Evolutionary conservation across 2,797 vertebrate genomes (phyloP), one percentile per base, ranked within the genome.

Genomic region (Glossophaga mutica): DNA sequence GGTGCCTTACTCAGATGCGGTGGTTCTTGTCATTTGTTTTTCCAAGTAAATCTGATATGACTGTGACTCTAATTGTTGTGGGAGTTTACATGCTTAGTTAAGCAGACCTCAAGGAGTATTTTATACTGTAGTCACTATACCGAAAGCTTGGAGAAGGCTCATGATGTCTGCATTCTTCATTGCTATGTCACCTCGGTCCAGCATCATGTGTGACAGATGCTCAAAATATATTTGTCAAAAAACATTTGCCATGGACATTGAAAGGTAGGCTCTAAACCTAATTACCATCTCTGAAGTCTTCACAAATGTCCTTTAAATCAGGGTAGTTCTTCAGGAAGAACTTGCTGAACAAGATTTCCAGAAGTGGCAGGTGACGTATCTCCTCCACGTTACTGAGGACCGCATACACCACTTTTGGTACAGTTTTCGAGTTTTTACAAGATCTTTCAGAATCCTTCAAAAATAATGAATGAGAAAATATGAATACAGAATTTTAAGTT

Each of bases 231-330:
- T 10, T 62, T 90, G 7, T 29, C 34, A 52, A 48, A 50, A 37
- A 90, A 71, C 42, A 68, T 2, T 24, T 29, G 1, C 34, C 16
- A 11, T 68, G 46, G 39, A 62, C 39, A 12, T 46, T 21, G 62
- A 94, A 92, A 83, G 7, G 7, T 24, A 34, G 37, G 2, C n/a
- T 57, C 42, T 42, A 92, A 87, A 86, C 2, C 22, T 82, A 74
- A 83, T 97, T 96, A 97, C 97, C 96, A 6, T 22, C 26, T 48
- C 11, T 0, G 14, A 97, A 95, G n/a, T 0, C 65, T 74, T 9
- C 1, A 11, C 0, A 2, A 91, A 97, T 14, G 2, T 0, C 1
- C 19, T 16, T 4, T 90, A 97, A 94, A 12, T 37, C 77, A 0
- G 96, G 97, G 22, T 97, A 97, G 12, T 81, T 86, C 11, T 52